Evolutionary conservation across 2,888 invertebrate species (phyloP), one percentile per base, ranked within the genome.

Genomic region (Netelia virgata): DNA sequence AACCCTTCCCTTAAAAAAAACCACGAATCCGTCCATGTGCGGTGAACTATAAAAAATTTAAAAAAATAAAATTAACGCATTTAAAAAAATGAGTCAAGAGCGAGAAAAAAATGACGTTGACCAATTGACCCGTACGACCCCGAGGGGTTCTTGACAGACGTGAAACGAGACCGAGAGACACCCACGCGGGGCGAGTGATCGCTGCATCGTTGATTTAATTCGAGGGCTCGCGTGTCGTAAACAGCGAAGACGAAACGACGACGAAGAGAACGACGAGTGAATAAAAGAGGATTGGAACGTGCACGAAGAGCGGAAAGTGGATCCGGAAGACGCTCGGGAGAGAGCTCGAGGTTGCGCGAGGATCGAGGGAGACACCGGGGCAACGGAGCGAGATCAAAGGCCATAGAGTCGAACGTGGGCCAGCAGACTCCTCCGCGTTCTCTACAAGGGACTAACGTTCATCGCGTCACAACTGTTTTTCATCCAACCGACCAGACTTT

Each of bases 111-210:
- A 18, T 59, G 70, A 41, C 59, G 74, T 81, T 84, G 88, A 90
- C 88, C 90, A 92, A 92, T 92, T 92, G 92, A 89, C 87, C 90
- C 88, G 91, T 87, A 91, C 91, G 90, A 92, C 92, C 91, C 86
- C 88, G 87, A 83, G 75, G 86, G 87, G 63, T 86, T 88, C 86
- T 87, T 84, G 88, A 86, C 87, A 91, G 90, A 91, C 90, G 88
- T 82, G 43, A 11, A 75, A 63, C 83, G 83, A 85, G 83, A 83
- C 80, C 69, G 77, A 80, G 80, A 69, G 36, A 61, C 85, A 89
- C 90, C 90, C 90, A 91, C 91, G 91, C 92, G 88, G 86, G 85
- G 87, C 86, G 18, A 57, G 50, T 28, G 41, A 18, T 61, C 23
- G 63, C 36, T 6, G 23, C 53, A 20, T 50, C 47, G 61, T 20